Evolutionary conservation across 2,797 vertebrate genomes (phyloP).

Genomic region (Euthynnus affinis): DNA sequence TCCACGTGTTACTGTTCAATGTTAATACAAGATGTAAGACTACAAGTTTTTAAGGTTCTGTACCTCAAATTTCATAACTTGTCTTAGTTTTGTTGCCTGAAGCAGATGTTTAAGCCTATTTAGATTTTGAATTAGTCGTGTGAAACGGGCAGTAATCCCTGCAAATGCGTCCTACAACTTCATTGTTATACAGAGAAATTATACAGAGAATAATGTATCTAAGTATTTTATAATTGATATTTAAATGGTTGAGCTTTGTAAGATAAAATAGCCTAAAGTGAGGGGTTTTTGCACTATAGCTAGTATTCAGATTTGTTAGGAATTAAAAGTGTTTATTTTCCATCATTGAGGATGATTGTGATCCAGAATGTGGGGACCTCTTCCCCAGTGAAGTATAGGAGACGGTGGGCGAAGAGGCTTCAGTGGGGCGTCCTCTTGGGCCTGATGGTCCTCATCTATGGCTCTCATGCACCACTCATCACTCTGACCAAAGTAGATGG

Average conservation of each 20-base stretch:
- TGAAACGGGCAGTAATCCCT: neutral
- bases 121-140: slow-evolving; percentile 17
- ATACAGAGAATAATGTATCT: neutral
- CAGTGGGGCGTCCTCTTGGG: slow-evolving; percentile 89
- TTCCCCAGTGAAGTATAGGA: slow-evolving; percentile 51
- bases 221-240: slow-evolving; percentile 43
- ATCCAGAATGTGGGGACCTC: slow-evolving; percentile 71
- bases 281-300: slow-evolving; percentile 19
- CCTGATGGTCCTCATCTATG: slow-evolving; percentile 90
- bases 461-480: slow-evolving; percentile 94
- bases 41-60: slow-evolving; percentile 28
- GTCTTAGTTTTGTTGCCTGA: slow-evolving; percentile 39
- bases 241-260: slow-evolving; percentile 32
- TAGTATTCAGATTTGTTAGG: slow-evolving; percentile 19
- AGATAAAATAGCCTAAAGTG: slow-evolving; percentile 9
- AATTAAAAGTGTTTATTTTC: slow-evolving; percentile 37
- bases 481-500: slow-evolving; percentile 89
- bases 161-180: neutral
- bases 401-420: slow-evolving; percentile 61
- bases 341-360: slow-evolving; percentile 81
- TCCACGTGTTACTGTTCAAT: neutral
- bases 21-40: slow-evolving; percentile 22
- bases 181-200: neutral
- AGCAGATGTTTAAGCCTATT: slow-evolving; percentile 38
- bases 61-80: slow-evolving; percentile 46